Evolutionary conservation across 92 coral and sea anemone species (phyloP).

Genomic region (Palythoa heliodiscus): DNA sequence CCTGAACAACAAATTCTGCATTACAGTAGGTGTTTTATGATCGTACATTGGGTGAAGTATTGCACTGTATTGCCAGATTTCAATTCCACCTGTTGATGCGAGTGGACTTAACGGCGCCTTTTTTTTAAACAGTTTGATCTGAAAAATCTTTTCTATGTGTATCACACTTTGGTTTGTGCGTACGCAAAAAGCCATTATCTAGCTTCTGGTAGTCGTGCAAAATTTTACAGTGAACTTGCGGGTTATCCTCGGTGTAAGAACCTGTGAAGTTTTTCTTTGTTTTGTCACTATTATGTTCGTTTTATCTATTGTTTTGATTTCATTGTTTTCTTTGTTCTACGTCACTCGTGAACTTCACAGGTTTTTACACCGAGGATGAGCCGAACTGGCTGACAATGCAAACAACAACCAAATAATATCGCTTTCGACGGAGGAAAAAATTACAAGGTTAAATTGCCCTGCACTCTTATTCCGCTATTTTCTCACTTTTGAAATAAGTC

Average conservation of each 20-base stretch:
- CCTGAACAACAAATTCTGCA: neutral
- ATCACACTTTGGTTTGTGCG: neutral
- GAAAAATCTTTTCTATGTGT: neutral
- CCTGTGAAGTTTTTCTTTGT: too few species aligned
- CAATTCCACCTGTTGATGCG: neutral
- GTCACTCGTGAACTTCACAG: too few species aligned
- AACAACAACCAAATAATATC: neutral
- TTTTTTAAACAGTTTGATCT: neutral
- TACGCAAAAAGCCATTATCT: neutral
- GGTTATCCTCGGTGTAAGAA: too few species aligned
- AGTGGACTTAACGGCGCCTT: neutral
- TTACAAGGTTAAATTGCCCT: neutral
- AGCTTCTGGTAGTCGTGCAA: constrained; percentile 16
- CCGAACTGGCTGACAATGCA: neutral
- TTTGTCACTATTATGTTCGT: too few species aligned
- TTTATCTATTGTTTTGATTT: too few species aligned
- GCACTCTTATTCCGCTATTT: neutral
- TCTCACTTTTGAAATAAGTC: neutral
- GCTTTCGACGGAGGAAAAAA: too few species aligned
- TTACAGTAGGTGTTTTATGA: neutral
- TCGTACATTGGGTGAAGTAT: too few species aligned
- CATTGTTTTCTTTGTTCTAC: too few species aligned
- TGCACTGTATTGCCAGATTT: neutral
- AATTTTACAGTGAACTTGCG: neutral
- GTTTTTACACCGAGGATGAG: too few species aligned